These are phyloP conservation scores for Zygogramma bicolorata DNA, from an alignment of 2,888 invertebrate species.

Conservation along the genomic window DNA sequence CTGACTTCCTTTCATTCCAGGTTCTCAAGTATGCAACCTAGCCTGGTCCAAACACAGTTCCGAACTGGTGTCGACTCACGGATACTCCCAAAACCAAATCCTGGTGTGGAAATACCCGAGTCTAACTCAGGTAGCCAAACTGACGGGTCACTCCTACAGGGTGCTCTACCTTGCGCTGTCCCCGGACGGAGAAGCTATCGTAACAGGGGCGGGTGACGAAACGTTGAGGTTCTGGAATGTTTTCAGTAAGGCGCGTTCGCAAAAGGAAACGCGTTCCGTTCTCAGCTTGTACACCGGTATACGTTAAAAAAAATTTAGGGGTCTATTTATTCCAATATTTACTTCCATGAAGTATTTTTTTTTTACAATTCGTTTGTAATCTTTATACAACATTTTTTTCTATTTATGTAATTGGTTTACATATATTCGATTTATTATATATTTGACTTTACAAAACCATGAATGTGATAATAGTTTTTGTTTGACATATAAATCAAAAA, in stretches of 20 bases:
- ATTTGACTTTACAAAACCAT: conserved; percentile 28
- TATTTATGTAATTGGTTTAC: conserved; percentile 39
- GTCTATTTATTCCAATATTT: conserved; percentile 14
- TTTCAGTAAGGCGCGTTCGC: conserved; percentile 96
- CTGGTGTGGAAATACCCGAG: conserved; percentile 99
- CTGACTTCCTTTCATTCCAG: conserved; percentile 63
- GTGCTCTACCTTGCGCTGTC: conserved; percentile 97
- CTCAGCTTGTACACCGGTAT: conserved; percentile 92
- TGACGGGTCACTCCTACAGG: conserved; percentile 96
- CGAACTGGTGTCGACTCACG: conserved; percentile 97
- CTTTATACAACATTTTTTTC: conserved; percentile 32
- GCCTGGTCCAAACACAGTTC: conserved; percentile 99
- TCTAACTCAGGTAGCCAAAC: conserved; percentile 94
- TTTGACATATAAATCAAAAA: conserved; percentile 2
- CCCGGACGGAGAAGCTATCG: conserved; percentile 98
- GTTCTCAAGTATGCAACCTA: conserved; percentile 97
- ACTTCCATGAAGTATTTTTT: conserved; percentile 43
- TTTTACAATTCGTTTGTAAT: conserved; percentile 22
- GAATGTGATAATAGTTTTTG: conserved; percentile 38
- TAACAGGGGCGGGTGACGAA: conserved; percentile 98
- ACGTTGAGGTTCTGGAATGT: conserved; percentile 99
- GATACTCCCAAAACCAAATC: conserved; percentile 98
- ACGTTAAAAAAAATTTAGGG: conserved; percentile 68
- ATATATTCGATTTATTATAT: conserved; percentile 29
- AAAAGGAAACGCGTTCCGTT: conserved; percentile 93